Conservation (phyloP, 2,888 invertebrate genomes). For the Plutella xylostella region DNA sequence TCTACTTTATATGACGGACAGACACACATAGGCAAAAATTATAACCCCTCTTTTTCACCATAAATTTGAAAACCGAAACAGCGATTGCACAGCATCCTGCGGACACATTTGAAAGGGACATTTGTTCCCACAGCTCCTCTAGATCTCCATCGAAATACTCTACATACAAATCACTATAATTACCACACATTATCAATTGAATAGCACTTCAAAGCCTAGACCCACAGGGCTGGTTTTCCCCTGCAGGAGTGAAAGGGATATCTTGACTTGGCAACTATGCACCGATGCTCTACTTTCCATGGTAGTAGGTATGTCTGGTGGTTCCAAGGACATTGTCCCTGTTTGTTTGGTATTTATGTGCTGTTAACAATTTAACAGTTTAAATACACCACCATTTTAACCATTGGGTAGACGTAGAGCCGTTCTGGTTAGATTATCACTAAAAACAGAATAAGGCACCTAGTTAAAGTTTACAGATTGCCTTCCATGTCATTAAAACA, state of each 20-base stretch:
- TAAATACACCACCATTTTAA: no score
- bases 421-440: no score
- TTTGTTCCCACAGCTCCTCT: constrained; percentile 53
- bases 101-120: constrained; percentile 44
- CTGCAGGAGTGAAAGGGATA: constrained; percentile 14
- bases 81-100: not conserved
- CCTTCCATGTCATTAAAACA: no score
- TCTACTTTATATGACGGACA: no score
- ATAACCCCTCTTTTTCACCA: no score
- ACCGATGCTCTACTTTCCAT: constrained; percentile 48
- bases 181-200: not conserved
- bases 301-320: constrained; percentile 13
- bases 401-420: no score
- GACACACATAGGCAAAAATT: no score
- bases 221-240: constrained; percentile 14
- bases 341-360: not conserved
- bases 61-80: no score
- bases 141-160: constrained; percentile 29
- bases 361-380: no score
- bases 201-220: constrained; percentile 13
- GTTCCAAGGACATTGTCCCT: not conserved
- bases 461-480: no score
- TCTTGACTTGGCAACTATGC: constrained; percentile 39
- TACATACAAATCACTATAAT: constrained; percentile 19
- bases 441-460: no score